phyloP scores from a whole-genome alignment of 2,113 vertebrate species.

The Clupea harengus region DNA sequence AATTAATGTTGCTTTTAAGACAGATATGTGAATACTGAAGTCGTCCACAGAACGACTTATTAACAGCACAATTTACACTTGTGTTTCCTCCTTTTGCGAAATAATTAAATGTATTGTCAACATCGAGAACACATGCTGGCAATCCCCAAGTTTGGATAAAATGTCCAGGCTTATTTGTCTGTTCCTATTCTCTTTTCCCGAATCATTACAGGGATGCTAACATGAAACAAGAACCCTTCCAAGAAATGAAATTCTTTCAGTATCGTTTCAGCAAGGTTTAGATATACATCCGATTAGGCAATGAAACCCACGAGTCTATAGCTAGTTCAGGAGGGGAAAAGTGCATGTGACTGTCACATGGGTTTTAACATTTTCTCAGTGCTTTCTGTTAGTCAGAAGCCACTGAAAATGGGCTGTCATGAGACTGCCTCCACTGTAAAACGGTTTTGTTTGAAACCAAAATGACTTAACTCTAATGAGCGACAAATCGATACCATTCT shows the following conservation, averaged over 20 bases:
- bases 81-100: too few species aligned
- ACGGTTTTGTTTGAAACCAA: not conserved
- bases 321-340: not conserved
- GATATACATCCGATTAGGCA: not conserved
- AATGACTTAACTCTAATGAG: not conserved
- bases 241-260: not conserved
- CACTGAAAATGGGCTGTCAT: not conserved
- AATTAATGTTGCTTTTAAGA: too few species aligned
- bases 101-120: not conserved
- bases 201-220: not conserved
- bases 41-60: too few species aligned
- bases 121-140: not conserved
- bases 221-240: not conserved
- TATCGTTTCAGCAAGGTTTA: not conserved
- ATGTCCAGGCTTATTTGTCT: not conserved
- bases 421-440: not conserved
- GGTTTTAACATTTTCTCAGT: not conserved
- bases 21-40: too few species aligned
- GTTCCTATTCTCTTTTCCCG: not conserved
- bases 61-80: not conserved
- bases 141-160: not conserved
- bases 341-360: constrained; percentile 39
- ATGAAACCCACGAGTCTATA: not conserved
- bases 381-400: not conserved
- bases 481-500: not conserved